These are phyloP conservation scores for Plebejus melissa DNA, from an alignment of 2,888 invertebrate species.

Conservation along the genomic window DNA sequence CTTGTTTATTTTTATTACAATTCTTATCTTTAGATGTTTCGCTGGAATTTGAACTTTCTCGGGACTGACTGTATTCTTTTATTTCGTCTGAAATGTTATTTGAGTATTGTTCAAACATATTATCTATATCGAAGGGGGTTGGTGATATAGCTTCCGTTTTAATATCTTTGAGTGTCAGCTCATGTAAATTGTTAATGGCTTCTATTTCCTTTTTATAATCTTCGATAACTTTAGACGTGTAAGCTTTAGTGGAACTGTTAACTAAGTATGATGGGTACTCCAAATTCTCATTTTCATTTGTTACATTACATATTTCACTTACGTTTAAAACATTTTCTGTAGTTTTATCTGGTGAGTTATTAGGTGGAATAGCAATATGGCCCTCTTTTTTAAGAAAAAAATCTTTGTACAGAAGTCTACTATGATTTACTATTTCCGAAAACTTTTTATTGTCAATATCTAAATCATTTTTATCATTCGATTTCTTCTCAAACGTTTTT, in stretches of 20 bases:
- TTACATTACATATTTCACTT: constrained; percentile 45
- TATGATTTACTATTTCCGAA: constrained; percentile 65
- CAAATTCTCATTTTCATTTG: constrained; percentile 46
- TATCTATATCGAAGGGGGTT: constrained; percentile 65
- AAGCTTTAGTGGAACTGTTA: constrained; percentile 69
- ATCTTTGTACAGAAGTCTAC: constrained; percentile 69
- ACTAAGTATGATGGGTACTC: constrained; percentile 69
- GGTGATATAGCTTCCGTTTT: constrained; percentile 67
- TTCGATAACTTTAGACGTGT: constrained; percentile 74
- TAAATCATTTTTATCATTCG: constrained; percentile 50
- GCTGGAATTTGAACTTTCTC: constrained; percentile 40
- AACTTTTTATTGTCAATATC: constrained; percentile 53
- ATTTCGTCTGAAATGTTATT: constrained; percentile 45
- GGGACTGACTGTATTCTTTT: constrained; percentile 43
- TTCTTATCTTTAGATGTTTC: constrained; percentile 45
- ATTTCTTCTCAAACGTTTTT: constrained; percentile 60
- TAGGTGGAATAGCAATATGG: constrained; percentile 58
- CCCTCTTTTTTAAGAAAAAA: constrained; percentile 69
- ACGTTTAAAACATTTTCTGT: constrained; percentile 41
- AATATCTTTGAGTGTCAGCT: constrained; percentile 71
- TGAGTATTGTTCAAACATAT: constrained; percentile 63
- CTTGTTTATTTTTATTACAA: constrained; percentile 48
- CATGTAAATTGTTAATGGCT: constrained; percentile 70
- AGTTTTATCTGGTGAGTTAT: constrained; percentile 59
- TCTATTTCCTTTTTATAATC: constrained; percentile 74